Base-by-base conservation (phyloP, 2,113 vertebrate species). In the Neofelis nebulosa region DNA sequence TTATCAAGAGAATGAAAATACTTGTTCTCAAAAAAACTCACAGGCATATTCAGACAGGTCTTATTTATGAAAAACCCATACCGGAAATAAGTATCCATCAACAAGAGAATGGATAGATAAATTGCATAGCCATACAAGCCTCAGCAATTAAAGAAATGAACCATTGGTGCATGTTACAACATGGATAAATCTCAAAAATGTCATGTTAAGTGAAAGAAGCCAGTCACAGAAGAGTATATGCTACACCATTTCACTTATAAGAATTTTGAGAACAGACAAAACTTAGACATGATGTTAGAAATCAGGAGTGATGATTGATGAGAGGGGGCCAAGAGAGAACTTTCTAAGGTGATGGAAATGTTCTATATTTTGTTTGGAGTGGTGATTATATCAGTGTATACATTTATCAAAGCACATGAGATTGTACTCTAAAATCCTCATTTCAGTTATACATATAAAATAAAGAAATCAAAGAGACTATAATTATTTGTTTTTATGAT, bases 1-100 rank as follows among this genome's bases (percentile, higher is more conserved):
- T 91, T 86, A 57, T 65, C 36, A 87, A 76, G 48, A 88, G 57
- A 87, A 82, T 87, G 25, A 82, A 94, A 74, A 74, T 36, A 87
- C 61, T n/a, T 41, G 33, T 91, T 27, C 33, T 38, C 14, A 55
- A 74, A 16, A 94, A 71, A 11, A 90, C 10, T 25, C 33, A 41
- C 16, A 41, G 86, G 36, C 36, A 81, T 74, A 31, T 91, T 81
- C n/a, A 33, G 41, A 81, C 81, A 79, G 33, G 14, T 71, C 86
- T 94, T 89, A 33, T 74, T 91, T 25, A 11, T 87, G 45, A 45
- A 19, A 86, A 91, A 57, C 4, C n/a, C 66, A n/a, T 71, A 86
- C 45, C 55, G 45, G 7, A 89, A 83, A 79, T 19, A 90, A 93
- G 36, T 94, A 41, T n/a, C 12, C 19, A 69, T 83, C 50, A 79